Base-by-base conservation (phyloP, 2,888 invertebrate species). In the Leucophenga maculata region DNA sequence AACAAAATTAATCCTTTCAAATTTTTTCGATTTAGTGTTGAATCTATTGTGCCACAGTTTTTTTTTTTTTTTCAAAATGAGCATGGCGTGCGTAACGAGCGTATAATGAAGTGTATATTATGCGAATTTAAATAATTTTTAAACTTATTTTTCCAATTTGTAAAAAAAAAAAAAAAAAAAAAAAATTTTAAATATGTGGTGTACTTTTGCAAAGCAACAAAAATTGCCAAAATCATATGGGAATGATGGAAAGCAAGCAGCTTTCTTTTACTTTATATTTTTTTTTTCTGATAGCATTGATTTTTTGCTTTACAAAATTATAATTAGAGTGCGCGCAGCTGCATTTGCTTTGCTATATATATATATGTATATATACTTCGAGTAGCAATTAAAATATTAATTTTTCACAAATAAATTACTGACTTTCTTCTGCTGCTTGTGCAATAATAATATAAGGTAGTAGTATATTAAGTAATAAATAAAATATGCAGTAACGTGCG, bases 231-330 rank as follows among this genome's bases (percentile, higher is more conserved):
- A 60, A 72, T 67, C 66, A 71, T 65, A 77, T 79, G 80, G 76
- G 80, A 78, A 77, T 80, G 81, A 81, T 81, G 81, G 81, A 80
- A 80, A 77, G 76, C 68, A 77, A 60, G 46, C 20, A 16, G 18
- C 18, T 11, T 16, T 32, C 18, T 18, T 8, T 44, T n/a, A 14
- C 18, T 39, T 59, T 59, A n/a, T n/a, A n/a, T n/a, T 60, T 26
- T 31, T 32, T 32, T 16, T 60, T 39, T 60, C 6, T 60, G 8
- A 44, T 18, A 60, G 32, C 32, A n/a, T 4, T 4, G 26, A 39
- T 39, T 39, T 6, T 39, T 39, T 11, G 11, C 8, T 39, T 39
- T 39, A 39, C 11, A 16, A 31, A 60, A 16, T 44, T 32, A 22
- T 59, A 31, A 26, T 32, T 31, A 18, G 18, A 18, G 11, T 39